phyloP scores from a whole-genome alignment of 2,113 vertebrate species.

The Myotis brandtii region DNA sequence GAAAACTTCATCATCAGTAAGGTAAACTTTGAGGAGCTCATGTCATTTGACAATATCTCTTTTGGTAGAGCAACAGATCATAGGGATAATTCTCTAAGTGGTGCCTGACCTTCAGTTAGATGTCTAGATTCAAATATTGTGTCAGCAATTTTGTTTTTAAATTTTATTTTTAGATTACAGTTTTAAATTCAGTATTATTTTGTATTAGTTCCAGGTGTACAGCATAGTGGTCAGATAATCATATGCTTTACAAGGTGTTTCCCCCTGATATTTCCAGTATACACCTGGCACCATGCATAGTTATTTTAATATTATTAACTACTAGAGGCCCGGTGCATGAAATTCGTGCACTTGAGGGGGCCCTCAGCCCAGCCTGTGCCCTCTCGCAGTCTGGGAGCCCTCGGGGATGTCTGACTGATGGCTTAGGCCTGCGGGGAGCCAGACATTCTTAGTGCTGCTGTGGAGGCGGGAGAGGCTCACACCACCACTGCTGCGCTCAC shows the following conservation, averaged over 20 bases:
- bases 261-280: background rate
- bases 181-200: background rate
- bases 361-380: too few species aligned
- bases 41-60: fast-evolving
- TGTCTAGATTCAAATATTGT: background rate
- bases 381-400: too few species aligned
- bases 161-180: background rate
- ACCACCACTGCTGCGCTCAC: too few species aligned
- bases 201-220: background rate
- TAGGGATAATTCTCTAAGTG: background rate
- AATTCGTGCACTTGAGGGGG: too few species aligned
- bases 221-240: background rate
- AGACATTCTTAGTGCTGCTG: too few species aligned
- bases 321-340: background rate
- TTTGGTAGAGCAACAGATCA: background rate
- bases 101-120: background rate
- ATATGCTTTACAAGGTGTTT: background rate
- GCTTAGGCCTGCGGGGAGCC: too few species aligned
- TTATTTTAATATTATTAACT: background rate
- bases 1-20: background rate
- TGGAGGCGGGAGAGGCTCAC: too few species aligned
- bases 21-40: background rate
- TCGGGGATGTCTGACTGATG: too few species aligned
- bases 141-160: background rate
- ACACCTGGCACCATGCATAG: background rate